Evolutionary conservation across 92 coral and sea anemone genomes (phyloP).

Genomic region (Chrysogorgia sp.): DNA sequence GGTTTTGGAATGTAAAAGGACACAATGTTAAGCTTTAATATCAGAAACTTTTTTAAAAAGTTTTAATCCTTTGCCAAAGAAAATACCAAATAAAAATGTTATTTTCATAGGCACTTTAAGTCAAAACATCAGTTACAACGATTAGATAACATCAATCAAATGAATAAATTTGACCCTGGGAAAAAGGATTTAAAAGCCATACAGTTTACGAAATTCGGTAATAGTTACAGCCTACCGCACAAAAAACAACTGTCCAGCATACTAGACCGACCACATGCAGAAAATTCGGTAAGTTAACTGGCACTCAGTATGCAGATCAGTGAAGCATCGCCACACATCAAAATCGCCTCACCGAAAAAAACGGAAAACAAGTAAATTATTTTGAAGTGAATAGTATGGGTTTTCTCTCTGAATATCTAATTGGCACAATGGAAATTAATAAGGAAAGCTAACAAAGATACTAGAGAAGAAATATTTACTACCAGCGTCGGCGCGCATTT

Average conservation of each 20-base stretch:
- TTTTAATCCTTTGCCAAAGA: too few species aligned
- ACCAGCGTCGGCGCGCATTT: too few species aligned
- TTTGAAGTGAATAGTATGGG: not conserved
- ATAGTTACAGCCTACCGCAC: constrained; percentile 4
- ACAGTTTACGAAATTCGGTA: constrained; percentile 10
- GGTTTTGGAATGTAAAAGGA: too few species aligned
- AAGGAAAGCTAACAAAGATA: not conserved
- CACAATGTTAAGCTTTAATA: too few species aligned
- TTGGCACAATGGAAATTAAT: constrained; percentile 30
- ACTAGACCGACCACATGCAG: constrained; percentile 32
- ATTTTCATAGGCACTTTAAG: too few species aligned
- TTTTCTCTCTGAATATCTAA: not conserved
- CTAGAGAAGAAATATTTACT: constrained; percentile 25
- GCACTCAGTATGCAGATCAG: constrained; percentile 43
- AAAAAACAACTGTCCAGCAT: constrained; percentile 36
- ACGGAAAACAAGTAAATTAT: not conserved
- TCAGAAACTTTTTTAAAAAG: too few species aligned
- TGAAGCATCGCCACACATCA: not conserved
- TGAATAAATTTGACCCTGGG: not conserved
- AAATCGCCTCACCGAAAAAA: not conserved
- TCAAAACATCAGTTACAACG: too few species aligned
- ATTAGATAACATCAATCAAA: not conserved
- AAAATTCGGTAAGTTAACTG: constrained; percentile 38
- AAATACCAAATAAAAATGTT: too few species aligned
- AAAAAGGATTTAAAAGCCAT: not conserved